Evolutionary conservation across 2,797 vertebrate genomes (phyloP).

Genomic region (Limosa lapponica): DNA sequence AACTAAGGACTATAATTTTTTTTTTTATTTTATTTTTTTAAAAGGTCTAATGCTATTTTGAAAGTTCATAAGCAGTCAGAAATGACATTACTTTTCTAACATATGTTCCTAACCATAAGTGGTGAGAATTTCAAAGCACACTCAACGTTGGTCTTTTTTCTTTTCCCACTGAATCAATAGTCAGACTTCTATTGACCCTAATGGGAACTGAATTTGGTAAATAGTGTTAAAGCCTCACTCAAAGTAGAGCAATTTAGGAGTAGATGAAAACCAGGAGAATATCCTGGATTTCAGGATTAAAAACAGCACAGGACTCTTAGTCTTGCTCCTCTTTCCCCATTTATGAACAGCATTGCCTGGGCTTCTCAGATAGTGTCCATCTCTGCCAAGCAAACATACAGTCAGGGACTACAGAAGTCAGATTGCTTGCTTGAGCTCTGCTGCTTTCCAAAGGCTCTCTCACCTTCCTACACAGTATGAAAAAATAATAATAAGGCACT

Average conservation of each 20-base stretch:
- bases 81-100: background rate
- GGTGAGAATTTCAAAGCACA: background rate
- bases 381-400: background rate
- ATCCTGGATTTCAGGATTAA: background rate
- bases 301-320: background rate
- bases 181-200: background rate
- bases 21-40: background rate
- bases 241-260: background rate
- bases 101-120: background rate
- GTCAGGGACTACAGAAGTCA: background rate
- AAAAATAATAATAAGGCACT: slow-evolving; percentile 47
- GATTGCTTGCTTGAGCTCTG: background rate
- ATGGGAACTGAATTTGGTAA: background rate
- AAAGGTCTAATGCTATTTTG: background rate
- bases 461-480: slow-evolving; percentile 57
- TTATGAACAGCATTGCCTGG: background rate
- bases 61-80: background rate
- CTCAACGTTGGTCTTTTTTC: background rate
- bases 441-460: slow-evolving; percentile 28
- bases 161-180: background rate
- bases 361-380: background rate
- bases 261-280: background rate
- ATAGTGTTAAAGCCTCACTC: background rate
- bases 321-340: background rate
- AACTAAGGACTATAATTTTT: background rate